Evolutionary conservation across 2,888 invertebrate genomes (phyloP).

Genomic region (Drosophila suboccidentalis): DNA sequence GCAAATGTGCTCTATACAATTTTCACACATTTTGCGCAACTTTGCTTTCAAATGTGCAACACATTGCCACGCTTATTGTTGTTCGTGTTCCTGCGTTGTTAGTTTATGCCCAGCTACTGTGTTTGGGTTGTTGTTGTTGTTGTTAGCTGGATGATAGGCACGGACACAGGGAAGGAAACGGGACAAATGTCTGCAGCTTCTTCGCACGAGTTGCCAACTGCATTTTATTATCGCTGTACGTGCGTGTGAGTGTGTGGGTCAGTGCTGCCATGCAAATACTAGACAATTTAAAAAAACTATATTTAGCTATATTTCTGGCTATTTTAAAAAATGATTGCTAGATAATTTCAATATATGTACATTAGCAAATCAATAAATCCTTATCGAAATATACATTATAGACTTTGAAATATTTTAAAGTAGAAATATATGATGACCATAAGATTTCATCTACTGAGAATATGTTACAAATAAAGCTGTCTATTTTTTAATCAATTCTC

Average conservation of each 20-base stretch:
- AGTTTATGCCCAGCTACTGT: slow-evolving; percentile 38
- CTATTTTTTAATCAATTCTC: neutral
- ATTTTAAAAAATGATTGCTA: neutral
- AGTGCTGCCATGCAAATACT: slow-evolving; percentile 20
- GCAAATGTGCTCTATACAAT: slow-evolving; percentile 54
- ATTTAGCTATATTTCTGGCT: neutral
- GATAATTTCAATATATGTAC: neutral
- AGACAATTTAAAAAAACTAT: too few relatives aligned
- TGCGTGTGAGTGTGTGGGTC: slow-evolving; percentile 18
- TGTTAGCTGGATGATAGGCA: neutral
- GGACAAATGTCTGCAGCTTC: slow-evolving; percentile 53
- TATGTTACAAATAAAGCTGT: too few relatives aligned
- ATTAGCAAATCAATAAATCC: neutral
- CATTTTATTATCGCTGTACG: slow-evolving; percentile 71
- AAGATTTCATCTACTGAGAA: too few relatives aligned
- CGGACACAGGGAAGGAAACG: slow-evolving; percentile 8
- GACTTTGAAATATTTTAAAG: neutral
- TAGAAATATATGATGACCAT: too few relatives aligned
- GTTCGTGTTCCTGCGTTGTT: slow-evolving; percentile 32
- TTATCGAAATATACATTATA: neutral
- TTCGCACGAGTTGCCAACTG: slow-evolving; percentile 64
- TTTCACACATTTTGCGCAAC: slow-evolving; percentile 75
- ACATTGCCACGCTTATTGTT: slow-evolving; percentile 65
- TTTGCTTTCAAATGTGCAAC: slow-evolving; percentile 77
- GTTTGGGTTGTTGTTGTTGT: slow-evolving; percentile 9